Base-by-base conservation (phyloP, 2,888 invertebrate genomes). In the Orchesella flavescens region DNA sequence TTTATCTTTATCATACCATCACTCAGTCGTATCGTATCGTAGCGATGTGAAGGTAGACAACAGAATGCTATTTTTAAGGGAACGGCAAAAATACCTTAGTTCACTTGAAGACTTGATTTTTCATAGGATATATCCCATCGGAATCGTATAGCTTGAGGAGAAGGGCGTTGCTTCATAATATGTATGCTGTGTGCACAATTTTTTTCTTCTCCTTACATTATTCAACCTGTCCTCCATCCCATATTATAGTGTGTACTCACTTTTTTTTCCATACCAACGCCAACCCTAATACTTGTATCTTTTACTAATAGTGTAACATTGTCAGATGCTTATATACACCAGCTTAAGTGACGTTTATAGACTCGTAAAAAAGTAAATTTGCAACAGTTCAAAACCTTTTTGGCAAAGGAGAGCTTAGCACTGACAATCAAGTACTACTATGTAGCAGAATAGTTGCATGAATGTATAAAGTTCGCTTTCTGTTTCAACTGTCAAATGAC, bases 131-230 rank as follows among this genome's bases (percentile, higher is more conserved):
- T 19, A 13, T 12, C 17, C 4, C 10, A 9, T 63, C 66, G 46
- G 66, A 19, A 68, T 72, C 55, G 34, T 69, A 69, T 74, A 17
- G 81, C 81, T 81, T 61, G 75, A 69, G 81, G 81, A 75, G 81
- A 75, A 75, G 81, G 75, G 75, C 75, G 75, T 34, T 65, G 65
- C 66, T 72, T 79, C 61, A 24, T 24, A n/a, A 24, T 63, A 24
- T 17, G 17, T 63, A 24, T 17, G 17, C 63, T 65, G 49, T 34
- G 49, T 75, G 65, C 66, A 53, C 24, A 46, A 71, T 43, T 63
- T 49, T 46, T 57, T 59, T 21, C 59, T n/a, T n/a, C 57, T n/a
- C 13, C 13, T 57, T 57, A 7, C 46, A 46, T 55, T 55, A 17
- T 57, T 3, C 57, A 66, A 44, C 46, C 43, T 66, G 66, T 66